These are phyloP conservation scores for Pseudorhiza aurosa DNA, from an alignment of 30 jellyfish, hydroid and myxozoan species.

Conservation along the genomic window DNA sequence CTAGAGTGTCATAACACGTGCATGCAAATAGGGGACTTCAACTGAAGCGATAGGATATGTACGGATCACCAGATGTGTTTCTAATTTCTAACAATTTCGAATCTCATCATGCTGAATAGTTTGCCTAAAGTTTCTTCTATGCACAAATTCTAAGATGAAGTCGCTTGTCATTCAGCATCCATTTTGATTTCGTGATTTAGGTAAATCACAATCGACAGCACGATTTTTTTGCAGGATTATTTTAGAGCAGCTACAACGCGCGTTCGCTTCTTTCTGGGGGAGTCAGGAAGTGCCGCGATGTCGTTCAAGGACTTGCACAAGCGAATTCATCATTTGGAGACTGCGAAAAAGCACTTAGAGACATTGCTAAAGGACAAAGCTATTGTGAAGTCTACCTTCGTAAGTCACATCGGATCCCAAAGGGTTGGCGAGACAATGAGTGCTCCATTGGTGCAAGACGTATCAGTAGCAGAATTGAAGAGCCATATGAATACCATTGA, in stretches of 20 bases:
- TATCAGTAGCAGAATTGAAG: slow-evolving; percentile 76
- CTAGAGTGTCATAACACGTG: no score
- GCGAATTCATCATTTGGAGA: slow-evolving; percentile 69
- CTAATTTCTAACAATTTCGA: no score
- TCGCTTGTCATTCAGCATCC: no score
- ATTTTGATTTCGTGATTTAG: no score
- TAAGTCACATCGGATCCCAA: slow-evolving; percentile 92
- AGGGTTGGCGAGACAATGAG: slow-evolving; percentile 64
- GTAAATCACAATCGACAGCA: no score
- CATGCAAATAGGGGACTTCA: no score
- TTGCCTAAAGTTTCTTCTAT: no score
- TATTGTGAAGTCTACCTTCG: slow-evolving; percentile 65
- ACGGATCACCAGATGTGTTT: no score
- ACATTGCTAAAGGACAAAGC: slow-evolving; percentile 73
- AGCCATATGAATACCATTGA: slow-evolving; percentile 81
- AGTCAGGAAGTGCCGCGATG: slow-evolving; percentile 81
- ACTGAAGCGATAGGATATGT: no score
- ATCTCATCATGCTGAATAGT: no score
- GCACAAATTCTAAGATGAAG: no score
- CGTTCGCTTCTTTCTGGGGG: slow-evolving; percentile 91
- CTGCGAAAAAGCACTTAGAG: slow-evolving; percentile 81
- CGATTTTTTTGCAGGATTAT: slow-evolving; percentile 62
- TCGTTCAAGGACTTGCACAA: slow-evolving; percentile 65
- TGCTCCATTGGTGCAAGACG: slow-evolving; percentile 59
- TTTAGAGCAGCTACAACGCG: slow-evolving; percentile 97